phyloP scores from a whole-genome alignment of 2,113 vertebrate species.

The Fregetta grallaria region DNA sequence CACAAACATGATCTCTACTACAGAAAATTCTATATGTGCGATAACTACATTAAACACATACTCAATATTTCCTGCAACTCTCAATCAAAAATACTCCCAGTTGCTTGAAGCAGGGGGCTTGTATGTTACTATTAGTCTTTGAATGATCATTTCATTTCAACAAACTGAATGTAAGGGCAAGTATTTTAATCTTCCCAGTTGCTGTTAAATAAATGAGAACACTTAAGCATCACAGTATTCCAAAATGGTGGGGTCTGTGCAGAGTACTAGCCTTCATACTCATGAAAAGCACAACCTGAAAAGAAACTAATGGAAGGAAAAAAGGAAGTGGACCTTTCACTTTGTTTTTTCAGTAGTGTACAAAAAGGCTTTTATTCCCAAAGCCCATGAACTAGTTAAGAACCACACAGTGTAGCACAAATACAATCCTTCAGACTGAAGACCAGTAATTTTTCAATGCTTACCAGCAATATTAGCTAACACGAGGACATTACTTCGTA shows the following conservation, averaged over 20 bases:
- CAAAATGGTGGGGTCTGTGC: neutral
- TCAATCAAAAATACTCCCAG: neutral
- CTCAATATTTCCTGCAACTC: neutral
- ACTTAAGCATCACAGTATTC: neutral
- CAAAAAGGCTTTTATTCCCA: neutral
- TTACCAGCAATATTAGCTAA: neutral
- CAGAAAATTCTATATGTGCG: neutral
- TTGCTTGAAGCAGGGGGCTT: neutral
- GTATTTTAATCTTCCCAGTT: neutral
- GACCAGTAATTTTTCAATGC: neutral
- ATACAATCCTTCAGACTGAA: neutral
- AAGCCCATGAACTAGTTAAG: neutral
- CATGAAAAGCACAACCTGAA: neutral
- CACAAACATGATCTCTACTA: neutral
- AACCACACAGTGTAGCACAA: neutral
- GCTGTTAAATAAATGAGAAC: neutral
- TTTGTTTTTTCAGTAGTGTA: neutral
- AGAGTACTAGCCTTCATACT: neutral
- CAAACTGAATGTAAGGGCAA: neutral
- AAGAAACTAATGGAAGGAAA: neutral
- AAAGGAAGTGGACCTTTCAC: neutral
- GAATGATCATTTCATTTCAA: neutral
- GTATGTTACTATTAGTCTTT: neutral
- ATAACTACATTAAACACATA: neutral
- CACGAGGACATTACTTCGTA: neutral